These are phyloP conservation scores for Andricus curvator DNA, from an alignment of 2,888 invertebrate species.

Conservation along the genomic window DNA sequence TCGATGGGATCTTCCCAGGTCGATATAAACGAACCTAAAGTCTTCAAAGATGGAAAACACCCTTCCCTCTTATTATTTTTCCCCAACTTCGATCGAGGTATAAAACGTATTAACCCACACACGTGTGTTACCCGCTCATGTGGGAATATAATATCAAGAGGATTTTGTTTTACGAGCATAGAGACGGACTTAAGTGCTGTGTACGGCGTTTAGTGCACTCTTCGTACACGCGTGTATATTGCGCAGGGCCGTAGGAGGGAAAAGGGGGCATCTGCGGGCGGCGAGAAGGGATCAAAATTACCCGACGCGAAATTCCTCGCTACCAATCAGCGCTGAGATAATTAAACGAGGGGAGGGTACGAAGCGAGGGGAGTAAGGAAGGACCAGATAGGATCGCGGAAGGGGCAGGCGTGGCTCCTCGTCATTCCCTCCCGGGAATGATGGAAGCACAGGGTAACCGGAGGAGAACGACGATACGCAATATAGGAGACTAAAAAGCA, in stretches of 20 bases:
- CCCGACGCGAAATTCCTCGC: slow-evolving; percentile 75
- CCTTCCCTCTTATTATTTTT: background rate
- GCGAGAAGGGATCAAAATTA: slow-evolving; percentile 75
- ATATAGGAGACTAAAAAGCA: slow-evolving; percentile 52
- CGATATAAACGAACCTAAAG: background rate
- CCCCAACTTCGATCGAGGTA: slow-evolving; percentile 34
- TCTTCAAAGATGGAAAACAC: background rate
- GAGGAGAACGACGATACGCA: slow-evolving; percentile 61
- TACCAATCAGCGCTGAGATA: slow-evolving; percentile 77
- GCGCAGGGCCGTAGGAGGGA: slow-evolving; percentile 13
- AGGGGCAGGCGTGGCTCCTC: slow-evolving; percentile 73
- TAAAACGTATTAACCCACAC: slow-evolving; percentile 50
- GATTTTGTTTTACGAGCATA: slow-evolving; percentile 31
- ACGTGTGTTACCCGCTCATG: slow-evolving; percentile 3
- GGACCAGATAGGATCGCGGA: slow-evolving; percentile 72
- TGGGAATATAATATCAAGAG: slow-evolving; percentile 44
- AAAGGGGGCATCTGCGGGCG: slow-evolving; percentile 43
- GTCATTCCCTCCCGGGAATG: slow-evolving; percentile 67
- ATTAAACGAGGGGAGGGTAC: slow-evolving; percentile 75
- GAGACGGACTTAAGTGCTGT: slow-evolving; percentile 15
- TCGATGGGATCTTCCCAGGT: background rate
- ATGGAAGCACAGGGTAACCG: slow-evolving; percentile 73
- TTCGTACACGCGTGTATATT: slow-evolving; percentile 33
- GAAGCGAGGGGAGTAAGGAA: slow-evolving; percentile 57
- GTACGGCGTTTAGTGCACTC: slow-evolving; percentile 13